phyloP scores from a whole-genome alignment of 2,113 vertebrate species.

The Zosterops lateralis region DNA sequence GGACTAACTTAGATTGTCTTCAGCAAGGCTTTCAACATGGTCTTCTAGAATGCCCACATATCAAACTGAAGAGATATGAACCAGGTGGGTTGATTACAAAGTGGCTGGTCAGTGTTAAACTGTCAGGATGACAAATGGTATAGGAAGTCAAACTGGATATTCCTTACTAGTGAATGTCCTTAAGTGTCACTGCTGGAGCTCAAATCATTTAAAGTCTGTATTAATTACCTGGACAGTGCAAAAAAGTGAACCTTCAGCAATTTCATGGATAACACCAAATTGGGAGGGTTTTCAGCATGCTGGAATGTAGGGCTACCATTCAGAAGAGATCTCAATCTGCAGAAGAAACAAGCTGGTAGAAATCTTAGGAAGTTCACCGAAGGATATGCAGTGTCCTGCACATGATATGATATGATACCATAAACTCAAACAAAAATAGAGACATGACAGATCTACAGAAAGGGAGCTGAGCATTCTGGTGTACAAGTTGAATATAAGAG shows the following conservation, averaged over 20 bases:
- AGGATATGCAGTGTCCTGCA: neutral
- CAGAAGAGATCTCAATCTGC: neutral
- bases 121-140: fast-evolving
- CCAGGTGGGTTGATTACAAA: neutral
- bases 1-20: neutral
- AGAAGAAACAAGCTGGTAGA: neutral
- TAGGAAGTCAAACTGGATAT: neutral
- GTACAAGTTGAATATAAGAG: neutral
- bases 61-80: neutral
- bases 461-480: neutral
- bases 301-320: fast-evolving
- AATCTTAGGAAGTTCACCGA: neutral
- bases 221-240: neutral
- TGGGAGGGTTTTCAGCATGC: neutral
- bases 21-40: neutral
- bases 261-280: neutral
- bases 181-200: neutral
- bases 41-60: neutral
- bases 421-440: neutral
- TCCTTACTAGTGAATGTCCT: neutral
- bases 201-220: neutral
- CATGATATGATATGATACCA: neutral
- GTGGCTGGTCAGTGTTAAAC: neutral
- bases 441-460: neutral
- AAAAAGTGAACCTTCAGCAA: neutral